These are phyloP conservation scores for Cyrtodaria siliqua DNA, from an alignment of 2,888 invertebrate species.

Conservation along the genomic window DNA sequence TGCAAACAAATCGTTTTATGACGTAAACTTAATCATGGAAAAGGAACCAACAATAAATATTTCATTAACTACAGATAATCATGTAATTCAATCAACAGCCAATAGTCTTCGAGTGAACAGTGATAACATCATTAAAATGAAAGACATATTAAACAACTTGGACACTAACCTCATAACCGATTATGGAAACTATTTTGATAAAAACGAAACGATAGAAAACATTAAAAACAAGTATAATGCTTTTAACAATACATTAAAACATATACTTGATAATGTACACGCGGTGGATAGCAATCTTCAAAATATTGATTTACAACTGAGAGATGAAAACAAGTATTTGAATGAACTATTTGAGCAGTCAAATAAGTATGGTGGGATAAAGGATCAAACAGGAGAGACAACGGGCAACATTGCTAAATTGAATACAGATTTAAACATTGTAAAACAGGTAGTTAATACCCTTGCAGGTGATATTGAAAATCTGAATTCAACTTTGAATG, in stretches of 20 bases:
- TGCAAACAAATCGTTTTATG: not conserved
- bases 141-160: too few species aligned
- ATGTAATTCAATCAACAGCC: too few species aligned
- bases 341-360: not conserved
- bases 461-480: not conserved
- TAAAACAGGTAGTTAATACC: too few species aligned
- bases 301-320: not conserved
- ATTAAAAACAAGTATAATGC: conserved; percentile 25
- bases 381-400: not conserved
- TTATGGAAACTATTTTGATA: not conserved
- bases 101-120: too few species aligned
- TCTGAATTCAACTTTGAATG: not conserved
- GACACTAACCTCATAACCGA: too few species aligned
- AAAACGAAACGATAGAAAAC: conserved; percentile 31
- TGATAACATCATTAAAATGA: too few species aligned
- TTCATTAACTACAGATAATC: too few species aligned
- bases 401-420: too few species aligned
- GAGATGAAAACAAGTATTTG: not conserved
- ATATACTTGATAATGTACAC: not conserved
- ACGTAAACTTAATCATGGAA: too few species aligned
- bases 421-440: too few species aligned
- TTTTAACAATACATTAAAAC: conserved; percentile 21
- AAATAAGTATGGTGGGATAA: not conserved
- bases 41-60: too few species aligned
- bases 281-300: not conserved